phyloP scores from a whole-genome alignment of 2,113 vertebrate species.

The Psittacara wagleri region DNA sequence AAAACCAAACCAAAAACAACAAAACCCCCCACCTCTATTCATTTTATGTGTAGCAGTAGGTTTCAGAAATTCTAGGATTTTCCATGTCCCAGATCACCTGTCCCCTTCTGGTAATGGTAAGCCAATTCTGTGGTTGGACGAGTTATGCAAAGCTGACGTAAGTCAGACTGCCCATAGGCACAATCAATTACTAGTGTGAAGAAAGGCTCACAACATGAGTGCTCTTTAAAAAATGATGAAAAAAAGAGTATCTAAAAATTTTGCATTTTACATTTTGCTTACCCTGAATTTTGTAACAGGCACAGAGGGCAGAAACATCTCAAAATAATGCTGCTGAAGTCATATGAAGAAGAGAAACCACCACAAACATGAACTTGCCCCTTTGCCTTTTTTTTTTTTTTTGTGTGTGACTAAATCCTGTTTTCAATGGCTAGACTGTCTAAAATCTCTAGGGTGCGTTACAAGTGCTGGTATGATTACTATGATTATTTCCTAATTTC shows the following conservation, averaged over 20 bases:
- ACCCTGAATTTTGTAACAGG: neutral
- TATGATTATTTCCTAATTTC: neutral
- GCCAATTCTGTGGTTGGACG: neutral
- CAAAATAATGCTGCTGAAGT: neutral
- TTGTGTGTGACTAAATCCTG: neutral
- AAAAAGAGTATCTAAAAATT: neutral
- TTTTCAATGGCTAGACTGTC: neutral
- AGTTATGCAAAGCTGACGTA: neutral
- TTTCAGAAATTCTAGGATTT: neutral
- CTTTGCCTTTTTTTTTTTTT: neutral
- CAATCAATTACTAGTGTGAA: neutral
- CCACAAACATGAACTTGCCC: neutral
- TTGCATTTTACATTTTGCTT: neutral
- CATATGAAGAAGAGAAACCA: neutral
- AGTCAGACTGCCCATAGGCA: neutral
- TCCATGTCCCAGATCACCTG: neutral
- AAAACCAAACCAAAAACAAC: too few relatives aligned
- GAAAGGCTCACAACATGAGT: neutral
- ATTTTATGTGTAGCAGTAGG: neutral
- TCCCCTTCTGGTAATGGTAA: neutral
- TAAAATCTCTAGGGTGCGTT: neutral
- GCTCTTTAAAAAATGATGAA: neutral
- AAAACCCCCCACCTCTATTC: neutral
- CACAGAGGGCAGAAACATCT: neutral
- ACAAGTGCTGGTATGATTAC: neutral